Conservation (phyloP, 2,113 vertebrate genomes). For the Chamaea fasciata region DNA sequence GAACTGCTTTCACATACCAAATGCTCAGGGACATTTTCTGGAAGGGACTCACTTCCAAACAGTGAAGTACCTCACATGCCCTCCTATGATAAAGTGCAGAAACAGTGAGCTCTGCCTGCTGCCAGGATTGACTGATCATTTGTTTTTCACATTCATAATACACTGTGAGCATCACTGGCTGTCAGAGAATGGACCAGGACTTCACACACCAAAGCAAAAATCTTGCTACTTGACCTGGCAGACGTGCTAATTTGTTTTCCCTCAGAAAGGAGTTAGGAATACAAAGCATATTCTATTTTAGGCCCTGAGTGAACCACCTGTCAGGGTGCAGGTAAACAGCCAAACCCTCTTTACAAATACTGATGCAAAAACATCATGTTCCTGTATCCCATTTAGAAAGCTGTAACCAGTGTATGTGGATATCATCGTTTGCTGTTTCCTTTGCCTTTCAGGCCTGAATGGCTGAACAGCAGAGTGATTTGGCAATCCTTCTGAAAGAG, state of each 20-base stretch:
- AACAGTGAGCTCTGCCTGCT: background rate
- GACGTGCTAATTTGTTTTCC: background rate
- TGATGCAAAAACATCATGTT: background rate
- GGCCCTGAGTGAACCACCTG: background rate
- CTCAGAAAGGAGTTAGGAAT: background rate
- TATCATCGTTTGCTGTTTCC: background rate
- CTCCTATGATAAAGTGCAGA: background rate
- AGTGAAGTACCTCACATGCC: background rate
- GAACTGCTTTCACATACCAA: background rate
- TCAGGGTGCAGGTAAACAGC: background rate
- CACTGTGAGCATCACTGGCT: background rate
- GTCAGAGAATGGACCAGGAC: background rate
- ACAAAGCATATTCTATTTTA: background rate
- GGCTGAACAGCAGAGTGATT: background rate
- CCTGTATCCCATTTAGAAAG: background rate
- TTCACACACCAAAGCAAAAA: background rate
- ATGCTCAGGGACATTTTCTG: background rate
- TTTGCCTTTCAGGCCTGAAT: background rate
- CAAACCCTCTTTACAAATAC: background rate
- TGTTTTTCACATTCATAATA: background rate
- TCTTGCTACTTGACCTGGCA: background rate
- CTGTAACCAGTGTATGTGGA: background rate
- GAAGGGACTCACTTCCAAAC: background rate
- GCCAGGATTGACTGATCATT: background rate
- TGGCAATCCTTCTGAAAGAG: background rate